Base-by-base conservation (phyloP, 2,888 invertebrate species). In the Acanthococcus lagerstroemiae region DNA sequence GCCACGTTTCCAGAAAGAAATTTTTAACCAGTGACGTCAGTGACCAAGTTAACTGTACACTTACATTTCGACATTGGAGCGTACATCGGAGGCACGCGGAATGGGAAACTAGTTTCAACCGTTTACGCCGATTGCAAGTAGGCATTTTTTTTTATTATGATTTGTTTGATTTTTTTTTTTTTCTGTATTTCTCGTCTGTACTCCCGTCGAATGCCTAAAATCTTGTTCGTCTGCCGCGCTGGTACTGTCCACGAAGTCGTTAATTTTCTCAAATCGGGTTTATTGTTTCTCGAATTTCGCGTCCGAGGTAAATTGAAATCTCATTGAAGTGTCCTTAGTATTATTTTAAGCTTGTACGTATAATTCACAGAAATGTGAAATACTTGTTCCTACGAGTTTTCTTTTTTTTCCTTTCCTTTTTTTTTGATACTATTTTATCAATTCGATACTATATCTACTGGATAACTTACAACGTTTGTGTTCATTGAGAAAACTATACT, bases 251-350 rank as follows among this genome's bases (percentile, higher is more conserved):
- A 37, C 37, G 37, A 37, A n/a, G 37, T 37, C 3, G 37, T 37
- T 37, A 37, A n/a, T 37, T 37, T 37, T 37, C 37, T n/a, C 37
- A n/a, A 15, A 37, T n/a, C 37, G 12, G n/a, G 12, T 3, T 37
- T 37, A 15, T 37, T 37, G 12, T 37, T 37, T 30, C 3, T 37
- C n/a, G 12, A 2, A 15, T 37, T 37, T 37, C n/a, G 37, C 3
- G 37, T n/a, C n/a, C 37, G 37, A 9, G 12, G 37, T 37, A 24
- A 21, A 52, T 52, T 24, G 24, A 52, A 21, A 21, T 15, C 17
- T 21, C 52, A 52, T 52, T 52, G 22, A 52, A 52, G 52, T 52
- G 52, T 52, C 52, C 52, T 52, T 52, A 52, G 24, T 52, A 52
- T 22, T 22, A 22, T 52, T 52, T 15, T 52, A 52, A 52, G 52